Conservation (phyloP, 2,888 invertebrate species). For the Tenthredo notha region DNA sequence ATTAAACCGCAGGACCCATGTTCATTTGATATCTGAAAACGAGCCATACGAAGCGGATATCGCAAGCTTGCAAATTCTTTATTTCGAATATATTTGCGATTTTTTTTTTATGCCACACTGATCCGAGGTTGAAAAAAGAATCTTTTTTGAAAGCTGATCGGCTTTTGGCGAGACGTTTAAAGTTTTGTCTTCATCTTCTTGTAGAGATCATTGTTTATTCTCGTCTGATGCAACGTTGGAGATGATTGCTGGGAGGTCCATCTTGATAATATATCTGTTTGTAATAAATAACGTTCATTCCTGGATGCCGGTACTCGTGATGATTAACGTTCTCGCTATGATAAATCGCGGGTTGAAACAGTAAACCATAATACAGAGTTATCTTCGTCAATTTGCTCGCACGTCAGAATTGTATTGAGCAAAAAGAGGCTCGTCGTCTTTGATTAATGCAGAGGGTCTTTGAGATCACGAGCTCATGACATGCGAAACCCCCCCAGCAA, state of each 20-base stretch:
- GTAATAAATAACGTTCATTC: background rate
- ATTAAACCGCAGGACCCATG: background rate
- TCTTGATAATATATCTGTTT: background rate
- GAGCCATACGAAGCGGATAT: background rate
- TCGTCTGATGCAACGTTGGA: background rate
- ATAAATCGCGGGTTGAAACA: background rate
- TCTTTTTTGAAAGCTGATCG: background rate
- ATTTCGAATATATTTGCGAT: background rate
- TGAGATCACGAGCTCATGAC: background rate
- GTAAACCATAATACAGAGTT: background rate
- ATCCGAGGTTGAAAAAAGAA: background rate
- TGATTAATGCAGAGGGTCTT: background rate
- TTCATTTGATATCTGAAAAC: background rate
- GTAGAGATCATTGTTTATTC: background rate
- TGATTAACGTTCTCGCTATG: background rate
- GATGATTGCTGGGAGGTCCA: constrained; percentile 26
- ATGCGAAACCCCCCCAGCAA: constrained; percentile 14
- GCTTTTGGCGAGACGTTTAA: background rate
- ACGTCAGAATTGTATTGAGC: background rate
- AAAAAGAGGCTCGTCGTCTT: background rate
- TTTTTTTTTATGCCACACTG: background rate
- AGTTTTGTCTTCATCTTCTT: background rate
- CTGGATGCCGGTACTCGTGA: background rate
- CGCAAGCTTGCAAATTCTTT: background rate
- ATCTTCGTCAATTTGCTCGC: background rate